Conservation (phyloP, 1,140 invertebrate species). For the Euura lappo region DNA sequence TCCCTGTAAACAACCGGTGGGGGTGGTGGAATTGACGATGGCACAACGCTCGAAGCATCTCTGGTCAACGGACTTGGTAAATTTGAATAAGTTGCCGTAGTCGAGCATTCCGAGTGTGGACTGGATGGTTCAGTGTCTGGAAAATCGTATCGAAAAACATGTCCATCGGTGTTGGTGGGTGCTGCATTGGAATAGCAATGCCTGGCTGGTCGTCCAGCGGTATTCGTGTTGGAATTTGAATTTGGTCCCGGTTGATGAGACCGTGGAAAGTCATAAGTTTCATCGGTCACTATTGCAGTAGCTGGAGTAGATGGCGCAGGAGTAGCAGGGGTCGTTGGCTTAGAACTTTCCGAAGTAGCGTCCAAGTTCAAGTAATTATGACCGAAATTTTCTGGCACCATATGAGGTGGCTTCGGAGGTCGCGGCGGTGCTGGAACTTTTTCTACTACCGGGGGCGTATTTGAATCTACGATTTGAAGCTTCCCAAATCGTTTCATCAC, state of each 20-base stretch:
- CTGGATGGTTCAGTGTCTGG: slow-evolving; percentile 63
- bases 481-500: slow-evolving; percentile 65
- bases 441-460: slow-evolving; percentile 33
- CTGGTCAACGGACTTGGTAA: slow-evolving; percentile 63
- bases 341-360: slow-evolving; percentile 46
- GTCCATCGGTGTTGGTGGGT: slow-evolving; percentile 64
- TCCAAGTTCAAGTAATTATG: slow-evolving; percentile 65
- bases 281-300: slow-evolving; percentile 59
- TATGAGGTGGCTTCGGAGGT: slow-evolving; percentile 77
- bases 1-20: slow-evolving; percentile 79
- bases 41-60: slow-evolving; percentile 36
- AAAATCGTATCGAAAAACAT: slow-evolving; percentile 68
- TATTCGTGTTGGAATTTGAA: slow-evolving; percentile 34
- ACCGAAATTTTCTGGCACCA: slow-evolving; percentile 55
- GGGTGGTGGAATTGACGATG: slow-evolving; percentile 56
- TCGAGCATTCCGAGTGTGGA: slow-evolving; percentile 62
- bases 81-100: slow-evolving; percentile 65
- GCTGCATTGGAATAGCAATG: slow-evolving; percentile 79
- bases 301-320: slow-evolving; percentile 47
- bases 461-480: slow-evolving; percentile 55
- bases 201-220: slow-evolving; percentile 49
- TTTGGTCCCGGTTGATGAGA: slow-evolving; percentile 64
- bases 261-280: slow-evolving; percentile 76
- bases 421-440: slow-evolving; percentile 68
- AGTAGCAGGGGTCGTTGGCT: slow-evolving; percentile 52